Conservation (phyloP, 2,888 invertebrate genomes). For the Drosophila anceps region DNA sequence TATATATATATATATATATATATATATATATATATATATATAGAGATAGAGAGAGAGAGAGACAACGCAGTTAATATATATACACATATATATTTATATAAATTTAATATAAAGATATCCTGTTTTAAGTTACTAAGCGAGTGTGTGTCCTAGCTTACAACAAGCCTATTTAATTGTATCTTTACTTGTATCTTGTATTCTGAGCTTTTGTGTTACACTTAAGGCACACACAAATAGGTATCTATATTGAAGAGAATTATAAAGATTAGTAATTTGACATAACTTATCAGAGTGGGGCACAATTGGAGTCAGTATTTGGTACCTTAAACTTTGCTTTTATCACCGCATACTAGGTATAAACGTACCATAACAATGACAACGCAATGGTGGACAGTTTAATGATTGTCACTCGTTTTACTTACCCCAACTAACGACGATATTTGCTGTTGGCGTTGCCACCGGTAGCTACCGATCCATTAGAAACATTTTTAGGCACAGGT, state of each 20-base stretch:
- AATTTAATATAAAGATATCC: constrained; percentile 51
- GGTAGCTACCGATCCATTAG: constrained; percentile 66
- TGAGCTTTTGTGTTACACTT: constrained; percentile 61
- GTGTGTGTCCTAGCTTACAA: constrained; percentile 68
- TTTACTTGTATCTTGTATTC: constrained; percentile 54
- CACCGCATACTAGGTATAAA: constrained; percentile 24
- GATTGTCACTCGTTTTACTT: constrained; percentile 41
- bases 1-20: constrained; percentile 26
- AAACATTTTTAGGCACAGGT: constrained; percentile 61
- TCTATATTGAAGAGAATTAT: constrained; percentile 82
- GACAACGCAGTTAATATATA: constrained; percentile 52
- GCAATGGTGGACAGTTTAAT: constrained; percentile 8
- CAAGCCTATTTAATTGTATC: constrained; percentile 60
- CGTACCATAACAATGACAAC: constrained; percentile 44
- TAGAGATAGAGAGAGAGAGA: constrained; percentile 31
- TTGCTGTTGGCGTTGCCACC: constrained; percentile 71
- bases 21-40: constrained; percentile 29
- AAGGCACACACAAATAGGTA: constrained; percentile 71
- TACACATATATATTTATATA: constrained; percentile 4
- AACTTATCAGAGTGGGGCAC: constrained; percentile 22
- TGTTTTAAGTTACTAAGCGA: constrained; percentile 73
- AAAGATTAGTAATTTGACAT: constrained; percentile 67
- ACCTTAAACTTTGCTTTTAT: constrained; percentile 46
- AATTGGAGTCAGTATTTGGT: constrained; percentile 39
- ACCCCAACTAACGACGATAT: constrained; percentile 73